Base-by-base conservation (phyloP, 2,797 vertebrate genomes). In the Carapus acus region DNA sequence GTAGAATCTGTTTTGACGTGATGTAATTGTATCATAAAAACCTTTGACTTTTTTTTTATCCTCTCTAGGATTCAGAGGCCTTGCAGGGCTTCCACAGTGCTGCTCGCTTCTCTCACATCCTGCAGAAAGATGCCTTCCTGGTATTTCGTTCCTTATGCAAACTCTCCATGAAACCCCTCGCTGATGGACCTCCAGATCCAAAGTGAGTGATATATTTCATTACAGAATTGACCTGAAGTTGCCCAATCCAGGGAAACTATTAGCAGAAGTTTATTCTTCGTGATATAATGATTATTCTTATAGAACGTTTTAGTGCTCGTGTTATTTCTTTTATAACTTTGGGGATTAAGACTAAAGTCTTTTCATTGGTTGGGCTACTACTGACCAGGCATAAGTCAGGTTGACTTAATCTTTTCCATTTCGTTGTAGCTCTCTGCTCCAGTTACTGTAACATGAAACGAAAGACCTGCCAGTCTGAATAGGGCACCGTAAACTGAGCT, bases 91-190 rank as follows among this genome's bases (percentile, higher is more conserved):
- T 85, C 24, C 90, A 90, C 44, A 83, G 73, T 31, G 77, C 89
- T 1, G 81, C 90, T 29, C 89, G 88, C 2, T 99, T 98, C 86
- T 94, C 94, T 15, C 94, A 99, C 60, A 82, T 98, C 49, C 86
- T 99, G 5, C 96, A 99, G 75, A 99, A 99, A 80, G 96, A 99
- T 1, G 94, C 95, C 37, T 99, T 99, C 59, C 88, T 98, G 22
- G 96, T 99, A 50, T 99, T 99, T 74, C 90, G 96, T 54, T 97
- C 95, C 0, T 68, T 99, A 66, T 99, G 96, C 84, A 99, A 99
- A 74, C 92, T 99, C 44, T 99, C 96, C 53, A 98, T 99, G 95
- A 98, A 98, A 31, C 96, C 94, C 0, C 88, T 99, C 1, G 94
- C 91, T 15, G 94, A 98, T 41, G 95, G 96, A 34, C 94, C 94